These are phyloP conservation scores for Temnothorax rugatulus DNA, from an alignment of 2,888 invertebrate genomes.

Conservation along the genomic window DNA sequence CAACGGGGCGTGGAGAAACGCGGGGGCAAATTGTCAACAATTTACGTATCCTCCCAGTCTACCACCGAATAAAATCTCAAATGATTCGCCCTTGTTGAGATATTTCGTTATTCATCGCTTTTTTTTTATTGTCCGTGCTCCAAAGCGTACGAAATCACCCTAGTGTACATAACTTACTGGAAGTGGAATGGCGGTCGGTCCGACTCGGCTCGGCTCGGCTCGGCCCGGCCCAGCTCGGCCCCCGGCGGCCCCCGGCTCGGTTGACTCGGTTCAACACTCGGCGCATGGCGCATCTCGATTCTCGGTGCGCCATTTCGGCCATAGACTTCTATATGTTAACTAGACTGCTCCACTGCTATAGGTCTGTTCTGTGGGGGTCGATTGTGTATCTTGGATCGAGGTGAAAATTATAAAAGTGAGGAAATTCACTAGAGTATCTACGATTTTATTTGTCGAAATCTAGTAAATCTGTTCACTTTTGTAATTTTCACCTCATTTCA, in stretches of 20 bases:
- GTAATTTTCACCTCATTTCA: too few species aligned
- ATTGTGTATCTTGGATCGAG: too few species aligned
- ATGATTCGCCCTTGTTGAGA: constrained; percentile 36
- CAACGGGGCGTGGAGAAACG: neutral
- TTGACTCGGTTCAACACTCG: too few species aligned
- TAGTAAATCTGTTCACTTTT: too few species aligned
- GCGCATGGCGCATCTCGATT: too few species aligned
- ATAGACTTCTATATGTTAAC: too few species aligned
- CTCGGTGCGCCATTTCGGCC: neutral
- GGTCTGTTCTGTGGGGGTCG: too few species aligned
- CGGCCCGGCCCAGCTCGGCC: neutral
- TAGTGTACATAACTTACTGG: constrained; percentile 59
- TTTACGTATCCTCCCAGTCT: constrained; percentile 21
- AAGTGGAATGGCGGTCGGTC: constrained; percentile 62
- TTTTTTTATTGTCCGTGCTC: constrained; percentile 26
- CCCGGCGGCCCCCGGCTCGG: too few species aligned
- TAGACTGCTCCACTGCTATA: too few species aligned
- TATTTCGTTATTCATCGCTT: constrained; percentile 23
- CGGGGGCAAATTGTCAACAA: neutral
- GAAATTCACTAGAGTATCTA: too few species aligned
- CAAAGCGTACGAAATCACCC: constrained; percentile 58
- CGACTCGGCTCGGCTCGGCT: neutral
- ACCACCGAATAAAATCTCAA: constrained; percentile 39
- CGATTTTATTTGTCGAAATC: too few species aligned
- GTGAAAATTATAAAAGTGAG: too few species aligned